A percentile compares a stretch with the other conserved stretches of the same genome.
Conservation (phyloP, 2,113 vertebrate species). For the Lycaon pictus region DNA sequence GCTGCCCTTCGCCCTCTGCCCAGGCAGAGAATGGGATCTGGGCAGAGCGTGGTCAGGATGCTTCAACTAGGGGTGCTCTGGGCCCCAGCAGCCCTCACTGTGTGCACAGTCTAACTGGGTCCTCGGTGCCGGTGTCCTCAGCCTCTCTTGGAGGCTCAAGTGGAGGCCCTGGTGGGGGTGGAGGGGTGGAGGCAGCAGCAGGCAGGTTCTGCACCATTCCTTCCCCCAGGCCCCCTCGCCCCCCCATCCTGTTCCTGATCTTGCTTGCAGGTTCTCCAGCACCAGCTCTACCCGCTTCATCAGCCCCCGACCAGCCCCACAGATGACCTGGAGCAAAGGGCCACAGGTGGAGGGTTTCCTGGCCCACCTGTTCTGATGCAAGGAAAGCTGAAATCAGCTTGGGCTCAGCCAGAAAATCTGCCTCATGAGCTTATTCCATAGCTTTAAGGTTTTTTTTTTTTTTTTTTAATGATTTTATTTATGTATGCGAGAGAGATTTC, state of each 20-base stretch:
- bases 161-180: accelerated
- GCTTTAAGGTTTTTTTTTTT: too few species aligned
- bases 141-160: not conserved
- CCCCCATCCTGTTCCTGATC: not conserved
- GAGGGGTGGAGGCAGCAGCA: not conserved
- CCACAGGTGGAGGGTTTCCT: not conserved
- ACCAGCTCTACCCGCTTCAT: not conserved
- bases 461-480: too few species aligned
- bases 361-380: not conserved
- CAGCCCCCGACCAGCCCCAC: not conserved
- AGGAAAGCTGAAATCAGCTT: not conserved
- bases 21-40: not conserved
- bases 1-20: not conserved
- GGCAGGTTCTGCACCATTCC: accelerated
- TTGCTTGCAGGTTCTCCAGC: not conserved
- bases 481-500: too few species aligned
- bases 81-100: accelerated
- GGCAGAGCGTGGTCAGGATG: not conserved
- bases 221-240: not conserved
- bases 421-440: not conserved
- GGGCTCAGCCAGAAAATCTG: not conserved
- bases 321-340: accelerated
- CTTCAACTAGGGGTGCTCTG: not conserved
- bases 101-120: accelerated
- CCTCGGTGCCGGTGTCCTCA: not conserved